Evolutionary conservation across 2,797 vertebrate genomes (phyloP).

Genomic region (Peromyscus attwateri): DNA sequence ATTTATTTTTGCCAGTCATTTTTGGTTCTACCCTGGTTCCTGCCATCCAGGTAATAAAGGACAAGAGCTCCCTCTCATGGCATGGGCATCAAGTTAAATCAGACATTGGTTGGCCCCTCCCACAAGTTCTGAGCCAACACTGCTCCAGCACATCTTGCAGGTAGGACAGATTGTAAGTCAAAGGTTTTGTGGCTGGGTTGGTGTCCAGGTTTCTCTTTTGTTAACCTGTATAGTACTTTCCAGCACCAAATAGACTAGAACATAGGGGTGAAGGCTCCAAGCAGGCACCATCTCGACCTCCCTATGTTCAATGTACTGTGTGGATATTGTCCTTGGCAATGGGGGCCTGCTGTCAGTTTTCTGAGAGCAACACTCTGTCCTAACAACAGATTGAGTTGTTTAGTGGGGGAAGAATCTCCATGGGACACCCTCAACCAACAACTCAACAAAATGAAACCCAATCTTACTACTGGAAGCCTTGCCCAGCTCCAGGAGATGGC

Average conservation of each 20-base stretch:
- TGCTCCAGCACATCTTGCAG: not conserved
- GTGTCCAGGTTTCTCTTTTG: not conserved
- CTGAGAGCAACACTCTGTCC: not conserved
- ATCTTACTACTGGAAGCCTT: not conserved
- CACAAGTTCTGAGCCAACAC: not conserved
- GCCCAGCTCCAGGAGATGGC: not conserved
- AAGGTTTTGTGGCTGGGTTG: not conserved
- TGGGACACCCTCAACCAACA: not conserved
- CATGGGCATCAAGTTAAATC: not conserved
- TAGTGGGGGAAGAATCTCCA: not conserved
- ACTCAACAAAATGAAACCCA: not conserved
- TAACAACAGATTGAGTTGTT: not conserved
- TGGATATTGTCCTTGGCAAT: not conserved
- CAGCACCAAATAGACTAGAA: not conserved
- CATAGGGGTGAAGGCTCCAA: not conserved
- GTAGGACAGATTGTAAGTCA: not conserved
- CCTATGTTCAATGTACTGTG: not conserved
- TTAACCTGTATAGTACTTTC: not conserved
- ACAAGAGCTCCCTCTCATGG: not conserved
- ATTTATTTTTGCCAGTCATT: too few species aligned
- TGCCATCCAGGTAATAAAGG: not conserved
- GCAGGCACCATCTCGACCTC: not conserved
- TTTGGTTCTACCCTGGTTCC: not conserved
- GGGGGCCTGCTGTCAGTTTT: not conserved
- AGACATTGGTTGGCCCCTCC: not conserved